Evolutionary conservation across 2,888 invertebrate genomes (phyloP).

Genomic region (Choristoneura rosaceana): DNA sequence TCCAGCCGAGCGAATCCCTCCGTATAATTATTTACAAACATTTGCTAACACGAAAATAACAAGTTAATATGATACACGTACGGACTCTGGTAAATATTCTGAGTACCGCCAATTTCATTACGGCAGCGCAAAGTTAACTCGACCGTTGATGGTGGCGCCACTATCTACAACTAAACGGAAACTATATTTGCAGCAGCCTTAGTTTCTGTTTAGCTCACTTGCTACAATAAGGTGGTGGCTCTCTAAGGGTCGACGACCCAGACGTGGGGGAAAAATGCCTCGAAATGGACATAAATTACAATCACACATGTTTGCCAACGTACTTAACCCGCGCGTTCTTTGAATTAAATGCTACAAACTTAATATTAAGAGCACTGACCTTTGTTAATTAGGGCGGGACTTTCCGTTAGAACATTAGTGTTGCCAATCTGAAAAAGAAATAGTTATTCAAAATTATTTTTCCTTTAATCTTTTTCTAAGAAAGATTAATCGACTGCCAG

Average conservation of each 20-base stretch:
- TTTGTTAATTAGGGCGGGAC: conserved; percentile 19
- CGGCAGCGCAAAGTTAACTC: conserved; percentile 3
- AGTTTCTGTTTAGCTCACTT: conserved; percentile 23
- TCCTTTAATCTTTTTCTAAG: background rate
- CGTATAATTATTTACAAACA: conserved; percentile 35
- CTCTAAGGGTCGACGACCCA: conserved; percentile 28
- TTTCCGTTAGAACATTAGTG: conserved; percentile 25
- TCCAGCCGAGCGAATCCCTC: conserved; percentile 17
- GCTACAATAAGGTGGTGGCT: conserved; percentile 4
- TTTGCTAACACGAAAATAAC: conserved; percentile 29
- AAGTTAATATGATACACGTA: conserved; percentile 30
- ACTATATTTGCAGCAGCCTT: conserved; percentile 8
- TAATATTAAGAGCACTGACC: conserved; percentile 28
- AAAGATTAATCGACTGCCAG: conserved; percentile 5
- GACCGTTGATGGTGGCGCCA: conserved; percentile 13
- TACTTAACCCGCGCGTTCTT: conserved; percentile 32
- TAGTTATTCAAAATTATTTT: background rate
- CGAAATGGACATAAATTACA: conserved; percentile 44
- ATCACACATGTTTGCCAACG: conserved; percentile 33
- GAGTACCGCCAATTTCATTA: conserved; percentile 34
- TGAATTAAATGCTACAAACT: conserved; percentile 35
- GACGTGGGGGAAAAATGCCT: conserved; percentile 41
- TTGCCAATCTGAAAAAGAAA: conserved; percentile 28
- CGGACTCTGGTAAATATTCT: conserved; percentile 31
- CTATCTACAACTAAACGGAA: background rate